Evolutionary conservation across 2,888 invertebrate genomes (phyloP).

Genomic region (Scrobipalpa atriplicella): DNA sequence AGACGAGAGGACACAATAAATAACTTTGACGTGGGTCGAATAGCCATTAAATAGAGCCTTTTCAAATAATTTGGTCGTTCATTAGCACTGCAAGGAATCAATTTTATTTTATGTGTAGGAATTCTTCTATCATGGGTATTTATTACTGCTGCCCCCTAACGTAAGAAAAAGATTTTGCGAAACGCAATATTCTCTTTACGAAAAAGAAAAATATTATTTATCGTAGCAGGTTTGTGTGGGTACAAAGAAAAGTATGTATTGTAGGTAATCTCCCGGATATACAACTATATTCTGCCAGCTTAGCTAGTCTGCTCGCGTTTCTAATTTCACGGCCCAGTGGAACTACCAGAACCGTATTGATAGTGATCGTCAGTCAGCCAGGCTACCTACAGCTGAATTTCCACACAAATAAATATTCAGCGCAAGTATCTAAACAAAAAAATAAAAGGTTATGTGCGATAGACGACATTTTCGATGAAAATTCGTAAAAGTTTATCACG

Average conservation of each 20-base stretch:
- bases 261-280: not conserved
- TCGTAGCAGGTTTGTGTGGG: not conserved
- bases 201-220: no score
- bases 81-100: not conserved
- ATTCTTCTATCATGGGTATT: no score
- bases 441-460: not conserved
- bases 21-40: not conserved
- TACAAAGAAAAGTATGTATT: slow-evolving; percentile 2
- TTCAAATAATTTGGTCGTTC: not conserved
- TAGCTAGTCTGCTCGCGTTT: slow-evolving; percentile 20
- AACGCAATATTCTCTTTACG: no score
- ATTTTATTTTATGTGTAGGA: no score
- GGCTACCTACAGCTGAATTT: not conserved
- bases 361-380: slow-evolving; percentile 9
- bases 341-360: slow-evolving; percentile 8
- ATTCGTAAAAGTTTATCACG: no score
- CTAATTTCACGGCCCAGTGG: slow-evolving; percentile 21
- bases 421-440: not conserved
- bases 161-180: no score
- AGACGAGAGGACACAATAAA: slow-evolving; percentile 22
- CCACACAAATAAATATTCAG: not conserved
- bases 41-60: not conserved
- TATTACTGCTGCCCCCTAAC: no score
- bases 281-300: not conserved
- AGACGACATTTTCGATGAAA: no score